phyloP scores from a whole-genome alignment of 2,113 vertebrate genomes.

The Cryptoleucopteryx plumbea region DNA sequence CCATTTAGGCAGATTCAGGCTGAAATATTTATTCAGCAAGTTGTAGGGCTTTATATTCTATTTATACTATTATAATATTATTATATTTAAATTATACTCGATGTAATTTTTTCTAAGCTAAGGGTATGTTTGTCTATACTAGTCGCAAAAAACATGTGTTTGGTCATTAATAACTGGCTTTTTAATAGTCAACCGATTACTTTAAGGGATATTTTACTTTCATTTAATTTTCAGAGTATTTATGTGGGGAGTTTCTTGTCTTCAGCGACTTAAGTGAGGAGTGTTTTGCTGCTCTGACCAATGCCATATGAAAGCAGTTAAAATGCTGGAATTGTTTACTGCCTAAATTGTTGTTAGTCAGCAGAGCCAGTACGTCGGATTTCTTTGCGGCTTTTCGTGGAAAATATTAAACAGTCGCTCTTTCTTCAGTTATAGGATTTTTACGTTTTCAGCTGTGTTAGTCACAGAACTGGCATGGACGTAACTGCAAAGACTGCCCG shows the following conservation, averaged over 20 bases:
- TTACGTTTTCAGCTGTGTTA: slow-evolving; percentile 70
- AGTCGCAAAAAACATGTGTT: neutral
- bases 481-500: slow-evolving; percentile 60
- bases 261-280: slow-evolving; percentile 9
- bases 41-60: neutral
- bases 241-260: neutral
- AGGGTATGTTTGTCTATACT: neutral
- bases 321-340: slow-evolving; percentile 73
- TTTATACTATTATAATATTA: neutral
- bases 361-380: slow-evolving; percentile 69
- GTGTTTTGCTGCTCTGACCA: neutral
- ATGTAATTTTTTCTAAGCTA: neutral
- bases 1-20: neutral
- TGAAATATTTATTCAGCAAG: slow-evolving; percentile 27
- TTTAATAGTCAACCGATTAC: neutral
- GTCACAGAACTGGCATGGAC: slow-evolving; percentile 71
- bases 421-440: slow-evolving; percentile 70
- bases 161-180: neutral
- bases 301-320: slow-evolving; percentile 73
- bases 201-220: neutral
- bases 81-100: neutral
- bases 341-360: slow-evolving; percentile 69
- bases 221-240: neutral
- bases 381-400: slow-evolving; percentile 77
- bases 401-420: slow-evolving; percentile 75